These are phyloP conservation scores for Philopedon plagiatum DNA, from an alignment of 2,888 invertebrate species.

Conservation along the genomic window DNA sequence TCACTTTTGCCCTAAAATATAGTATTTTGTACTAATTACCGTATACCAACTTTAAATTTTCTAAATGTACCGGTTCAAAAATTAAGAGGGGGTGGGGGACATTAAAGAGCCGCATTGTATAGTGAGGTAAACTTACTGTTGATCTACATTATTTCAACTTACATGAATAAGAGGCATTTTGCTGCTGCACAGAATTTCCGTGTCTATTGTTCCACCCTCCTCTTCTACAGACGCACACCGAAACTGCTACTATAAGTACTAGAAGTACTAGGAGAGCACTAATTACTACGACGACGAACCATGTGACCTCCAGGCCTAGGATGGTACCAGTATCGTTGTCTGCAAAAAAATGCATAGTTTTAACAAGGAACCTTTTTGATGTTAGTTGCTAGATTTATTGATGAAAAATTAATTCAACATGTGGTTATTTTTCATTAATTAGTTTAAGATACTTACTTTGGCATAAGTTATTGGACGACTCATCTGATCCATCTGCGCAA, in stretches of 20 bases:
- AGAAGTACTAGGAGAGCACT: constrained; percentile 79
- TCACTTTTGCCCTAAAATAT: no score
- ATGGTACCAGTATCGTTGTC: constrained; percentile 76
- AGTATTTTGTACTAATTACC: no score
- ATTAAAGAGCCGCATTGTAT: no score
- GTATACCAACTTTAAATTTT: no score
- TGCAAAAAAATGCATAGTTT: constrained; percentile 62
- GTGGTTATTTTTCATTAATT: not conserved
- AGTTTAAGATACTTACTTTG: constrained; percentile 78
- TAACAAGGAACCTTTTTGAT: not conserved
- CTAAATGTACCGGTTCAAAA: no score
- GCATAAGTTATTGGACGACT: constrained; percentile 87
- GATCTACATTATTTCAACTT: constrained; percentile 59
- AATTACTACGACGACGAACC: constrained; percentile 82
- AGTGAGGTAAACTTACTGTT: no score
- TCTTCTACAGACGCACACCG: constrained; percentile 84
- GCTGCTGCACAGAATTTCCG: constrained; percentile 67
- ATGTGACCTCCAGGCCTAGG: constrained; percentile 81
- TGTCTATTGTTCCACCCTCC: constrained; percentile 70
- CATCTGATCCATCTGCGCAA: constrained; percentile 95
- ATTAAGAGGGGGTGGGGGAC: no score
- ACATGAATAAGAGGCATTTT: constrained; percentile 71
- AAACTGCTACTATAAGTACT: constrained; percentile 78
- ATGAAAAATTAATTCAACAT: not conserved
- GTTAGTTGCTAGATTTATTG: not conserved